These are phyloP conservation scores for Drosophila micromelanica DNA, from an alignment of 1,140 invertebrate species.

Conservation along the genomic window DNA sequence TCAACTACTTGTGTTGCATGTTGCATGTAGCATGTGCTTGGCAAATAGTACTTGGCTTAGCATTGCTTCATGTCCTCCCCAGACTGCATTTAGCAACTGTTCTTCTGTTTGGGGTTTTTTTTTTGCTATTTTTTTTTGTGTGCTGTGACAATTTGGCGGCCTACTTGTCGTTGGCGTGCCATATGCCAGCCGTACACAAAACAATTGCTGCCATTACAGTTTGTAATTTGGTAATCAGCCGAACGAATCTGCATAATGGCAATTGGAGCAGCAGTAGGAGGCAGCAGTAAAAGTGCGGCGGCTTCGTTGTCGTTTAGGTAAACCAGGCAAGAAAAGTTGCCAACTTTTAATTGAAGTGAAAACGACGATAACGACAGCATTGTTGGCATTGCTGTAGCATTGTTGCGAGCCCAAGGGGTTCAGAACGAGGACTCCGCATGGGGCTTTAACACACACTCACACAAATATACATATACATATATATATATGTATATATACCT, in stretches of 20 bases:
- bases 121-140: slow-evolving; percentile 9
- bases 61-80: slow-evolving; percentile 30
- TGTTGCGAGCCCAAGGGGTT: slow-evolving; percentile 68
- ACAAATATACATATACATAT: slow-evolving; percentile 4
- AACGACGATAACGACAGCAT: slow-evolving; percentile 84
- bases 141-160: slow-evolving; percentile 72
- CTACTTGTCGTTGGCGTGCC: slow-evolving; percentile 70
- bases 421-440: slow-evolving; percentile 50
- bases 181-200: slow-evolving; percentile 57
- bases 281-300: slow-evolving; percentile 17
- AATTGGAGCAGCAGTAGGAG: slow-evolving; percentile 53
- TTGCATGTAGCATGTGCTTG: slow-evolving; percentile 28
- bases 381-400: slow-evolving; percentile 68
- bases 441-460: slow-evolving; percentile 31
- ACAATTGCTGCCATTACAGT: slow-evolving; percentile 81
- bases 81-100: slow-evolving; percentile 41
- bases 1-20: slow-evolving; percentile 11
- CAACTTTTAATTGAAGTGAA: slow-evolving; percentile 84
- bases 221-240: slow-evolving; percentile 82
- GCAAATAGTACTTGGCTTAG: slow-evolving; percentile 52
- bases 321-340: slow-evolving; percentile 82
- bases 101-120: slow-evolving; percentile 8
- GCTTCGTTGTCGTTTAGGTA: slow-evolving; percentile 56
- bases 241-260: slow-evolving; percentile 80
- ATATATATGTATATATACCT: slow-evolving; percentile 10